Evolutionary conservation across 2,888 invertebrate genomes (phyloP).

Genomic region (Dryocosmus kuriphilus): DNA sequence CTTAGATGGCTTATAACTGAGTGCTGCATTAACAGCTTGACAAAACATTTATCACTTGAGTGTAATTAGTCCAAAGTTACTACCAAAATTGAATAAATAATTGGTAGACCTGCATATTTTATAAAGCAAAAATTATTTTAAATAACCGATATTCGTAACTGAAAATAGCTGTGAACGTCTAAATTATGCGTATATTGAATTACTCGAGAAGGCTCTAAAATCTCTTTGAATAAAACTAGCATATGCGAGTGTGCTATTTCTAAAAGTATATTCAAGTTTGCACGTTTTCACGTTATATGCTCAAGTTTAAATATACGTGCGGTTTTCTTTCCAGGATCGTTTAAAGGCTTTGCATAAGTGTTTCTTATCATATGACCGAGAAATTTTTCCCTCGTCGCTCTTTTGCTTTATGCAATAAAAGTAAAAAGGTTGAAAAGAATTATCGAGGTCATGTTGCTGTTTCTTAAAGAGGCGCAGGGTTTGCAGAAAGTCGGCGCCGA

Average conservation of each 20-base stretch:
- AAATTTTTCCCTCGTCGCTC: conserved; percentile 3
- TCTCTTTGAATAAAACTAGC: not conserved
- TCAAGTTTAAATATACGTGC: not conserved
- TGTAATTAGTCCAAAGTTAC: no score
- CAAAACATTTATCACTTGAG: no score
- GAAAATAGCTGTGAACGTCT: no score
- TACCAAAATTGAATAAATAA: no score
- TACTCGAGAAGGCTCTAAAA: not conserved
- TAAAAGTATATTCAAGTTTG: not conserved
- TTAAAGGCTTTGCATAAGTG: not conserved
- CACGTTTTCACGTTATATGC: not conserved
- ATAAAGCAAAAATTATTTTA: no score
- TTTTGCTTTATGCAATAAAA: not conserved
- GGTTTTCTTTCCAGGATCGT: not conserved
- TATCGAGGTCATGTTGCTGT: conserved; percentile 12
- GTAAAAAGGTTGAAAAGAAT: conserved; percentile 12
- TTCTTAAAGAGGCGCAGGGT: conserved; percentile 30
- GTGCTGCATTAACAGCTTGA: no score
- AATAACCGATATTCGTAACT: no score
- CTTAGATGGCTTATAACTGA: no score
- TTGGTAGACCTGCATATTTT: no score
- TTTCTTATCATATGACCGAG: not conserved
- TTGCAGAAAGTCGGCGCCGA: conserved; percentile 48
- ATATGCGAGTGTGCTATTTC: not conserved
- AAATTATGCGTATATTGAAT: not conserved